phyloP scores from a whole-genome alignment of 2,797 vertebrate species.

The Salmo trutta region DNA sequence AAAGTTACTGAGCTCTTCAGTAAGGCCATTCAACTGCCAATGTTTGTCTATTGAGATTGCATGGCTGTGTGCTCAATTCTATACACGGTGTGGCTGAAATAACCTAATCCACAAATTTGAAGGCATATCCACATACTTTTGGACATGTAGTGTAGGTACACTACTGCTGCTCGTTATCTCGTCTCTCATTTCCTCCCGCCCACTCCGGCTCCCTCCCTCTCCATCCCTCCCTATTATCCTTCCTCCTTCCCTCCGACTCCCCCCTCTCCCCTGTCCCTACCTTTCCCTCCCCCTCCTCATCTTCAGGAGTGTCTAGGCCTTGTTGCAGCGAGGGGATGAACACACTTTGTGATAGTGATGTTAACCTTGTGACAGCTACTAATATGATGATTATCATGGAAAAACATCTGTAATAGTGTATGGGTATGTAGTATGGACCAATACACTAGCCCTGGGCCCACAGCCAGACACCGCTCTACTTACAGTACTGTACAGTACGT shows the following conservation, averaged over 20 bases:
- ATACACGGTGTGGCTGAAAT: too few relatives aligned
- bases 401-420: constrained; percentile 33
- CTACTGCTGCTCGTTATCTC: background rate
- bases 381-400: constrained; percentile 63
- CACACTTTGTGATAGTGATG: constrained; percentile 55
- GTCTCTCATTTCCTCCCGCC: background rate
- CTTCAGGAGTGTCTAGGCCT: constrained; percentile 47
- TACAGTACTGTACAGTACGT: background rate
- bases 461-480: constrained; percentile 37
- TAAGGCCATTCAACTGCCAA: too few relatives aligned
- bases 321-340: constrained; percentile 43
- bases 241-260: background rate
- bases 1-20: too few relatives aligned
- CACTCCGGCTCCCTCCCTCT: constrained; percentile 3
- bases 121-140: too few relatives aligned
- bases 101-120: too few relatives aligned
- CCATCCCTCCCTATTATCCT: constrained; percentile 9
- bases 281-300: background rate
- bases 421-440: constrained; percentile 18
- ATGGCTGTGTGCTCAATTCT: too few relatives aligned
- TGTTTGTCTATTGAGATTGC: too few relatives aligned
- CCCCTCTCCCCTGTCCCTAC: background rate
- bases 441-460: constrained; percentile 13
- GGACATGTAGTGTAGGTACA: too few relatives aligned
- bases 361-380: constrained; percentile 57